phyloP scores from a whole-genome alignment of 30 jellyfish, hydroid and myxozoan species.

The Calvadosia cruxmelitensis region DNA sequence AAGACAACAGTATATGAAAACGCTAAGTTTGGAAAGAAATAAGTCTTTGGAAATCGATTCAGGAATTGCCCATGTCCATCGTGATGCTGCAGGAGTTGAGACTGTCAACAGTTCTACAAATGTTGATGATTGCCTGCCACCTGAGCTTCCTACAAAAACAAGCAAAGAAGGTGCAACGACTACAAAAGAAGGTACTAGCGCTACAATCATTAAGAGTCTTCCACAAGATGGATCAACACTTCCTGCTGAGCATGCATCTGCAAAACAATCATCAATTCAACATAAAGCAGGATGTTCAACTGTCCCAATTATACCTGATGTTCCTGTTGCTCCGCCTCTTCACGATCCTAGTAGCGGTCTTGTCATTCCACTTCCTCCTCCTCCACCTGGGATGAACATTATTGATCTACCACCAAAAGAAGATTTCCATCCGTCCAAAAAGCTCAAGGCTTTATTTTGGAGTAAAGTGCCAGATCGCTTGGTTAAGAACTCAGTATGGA shows the following conservation, averaged over 20 bases:
- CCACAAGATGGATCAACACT: background rate
- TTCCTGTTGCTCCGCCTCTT: constrained; percentile 73
- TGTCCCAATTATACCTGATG: constrained; percentile 3
- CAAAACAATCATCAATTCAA: background rate
- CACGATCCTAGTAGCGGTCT: constrained; percentile 20
- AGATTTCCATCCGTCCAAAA: constrained; percentile 55
- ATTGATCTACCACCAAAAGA: constrained; percentile 39
- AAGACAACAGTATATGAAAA: background rate
- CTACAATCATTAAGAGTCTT: too few relatives aligned
- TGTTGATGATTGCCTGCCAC: background rate
- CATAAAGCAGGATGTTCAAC: background rate
- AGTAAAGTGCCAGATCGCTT: constrained; percentile 65
- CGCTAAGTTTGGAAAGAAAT: background rate
- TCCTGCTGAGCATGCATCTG: background rate
- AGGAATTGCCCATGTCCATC: background rate
- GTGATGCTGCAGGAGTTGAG: background rate
- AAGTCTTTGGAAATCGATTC: background rate
- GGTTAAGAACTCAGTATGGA: constrained; percentile 62
- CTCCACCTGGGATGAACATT: constrained; percentile 31
- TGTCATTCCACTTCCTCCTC: constrained; percentile 83
- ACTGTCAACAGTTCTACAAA: background rate
- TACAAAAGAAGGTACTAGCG: too few relatives aligned
- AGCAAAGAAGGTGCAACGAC: background rate
- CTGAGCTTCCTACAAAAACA: background rate
- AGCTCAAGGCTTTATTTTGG: constrained; percentile 83